These are phyloP conservation scores for Micromussa lordhowensis DNA, from an alignment of 92 coral and sea anemone genomes.

Conservation along the genomic window DNA sequence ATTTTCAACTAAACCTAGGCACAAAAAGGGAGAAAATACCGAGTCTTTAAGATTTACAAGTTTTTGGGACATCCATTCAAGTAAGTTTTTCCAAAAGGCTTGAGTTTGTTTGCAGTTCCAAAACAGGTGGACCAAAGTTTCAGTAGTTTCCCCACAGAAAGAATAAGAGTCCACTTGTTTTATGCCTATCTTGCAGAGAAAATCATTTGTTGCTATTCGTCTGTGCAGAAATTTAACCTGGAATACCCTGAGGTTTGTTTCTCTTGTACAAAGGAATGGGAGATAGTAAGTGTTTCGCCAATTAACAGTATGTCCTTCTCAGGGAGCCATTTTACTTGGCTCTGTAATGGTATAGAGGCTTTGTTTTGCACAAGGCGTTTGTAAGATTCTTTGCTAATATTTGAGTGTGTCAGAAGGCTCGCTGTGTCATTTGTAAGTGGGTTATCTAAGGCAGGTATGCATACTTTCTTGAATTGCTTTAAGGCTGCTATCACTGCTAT, in stretches of 20 bases:
- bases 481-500: too few relatives aligned
- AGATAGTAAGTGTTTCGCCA: too few relatives aligned
- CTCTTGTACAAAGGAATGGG: slow-evolving; percentile 3
- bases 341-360: background rate
- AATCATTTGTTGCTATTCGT: slow-evolving; percentile 10
- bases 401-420: background rate
- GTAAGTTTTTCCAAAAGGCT: too few relatives aligned
- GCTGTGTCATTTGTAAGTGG: background rate
- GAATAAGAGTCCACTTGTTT: too few relatives aligned
- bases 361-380: too few relatives aligned
- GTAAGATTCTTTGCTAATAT: background rate
- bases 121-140: too few relatives aligned
- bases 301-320: background rate
- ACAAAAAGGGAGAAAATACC: background rate
- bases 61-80: slow-evolving; percentile 6
- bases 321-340: background rate
- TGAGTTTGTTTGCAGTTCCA: too few relatives aligned
- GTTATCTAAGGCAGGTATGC: too few relatives aligned
- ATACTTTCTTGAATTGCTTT: too few relatives aligned
- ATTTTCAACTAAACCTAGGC: too few relatives aligned
- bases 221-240: slow-evolving; percentile 6
- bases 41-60: background rate
- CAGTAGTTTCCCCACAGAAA: too few relatives aligned
- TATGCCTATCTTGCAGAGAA: too few relatives aligned
- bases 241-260: slow-evolving; percentile 11